These are phyloP conservation scores for Nomada hirtipes DNA, from an alignment of 2,888 invertebrate species.

Conservation along the genomic window DNA sequence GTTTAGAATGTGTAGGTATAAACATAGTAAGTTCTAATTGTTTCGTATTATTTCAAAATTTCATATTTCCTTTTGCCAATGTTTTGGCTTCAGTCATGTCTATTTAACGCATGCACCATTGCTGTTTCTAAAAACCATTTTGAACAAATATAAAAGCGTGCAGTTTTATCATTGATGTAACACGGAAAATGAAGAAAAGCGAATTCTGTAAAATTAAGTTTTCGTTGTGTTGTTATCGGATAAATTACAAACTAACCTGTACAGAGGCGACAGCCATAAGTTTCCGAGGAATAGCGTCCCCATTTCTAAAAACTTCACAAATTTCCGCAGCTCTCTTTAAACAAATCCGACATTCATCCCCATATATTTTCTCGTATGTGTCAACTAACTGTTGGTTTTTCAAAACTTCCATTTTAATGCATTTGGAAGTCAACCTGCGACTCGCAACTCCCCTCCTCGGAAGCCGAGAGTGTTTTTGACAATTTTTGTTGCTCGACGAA, in stretches of 20 bases:
- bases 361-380: conserved; percentile 48
- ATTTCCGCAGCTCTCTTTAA: conserved; percentile 71
- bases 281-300: conserved; percentile 73
- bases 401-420: conserved; percentile 71
- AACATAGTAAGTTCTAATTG: not conserved
- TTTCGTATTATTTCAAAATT: conserved; percentile 16
- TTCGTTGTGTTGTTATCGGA: conserved; percentile 14
- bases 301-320: conserved; percentile 74
- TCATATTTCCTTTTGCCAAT: conserved; percentile 22
- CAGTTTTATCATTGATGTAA: conserved; percentile 3
- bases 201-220: not conserved
- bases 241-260: conserved; percentile 76
- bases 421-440: conserved; percentile 41
- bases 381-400: conserved; percentile 59
- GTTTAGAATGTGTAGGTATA: not conserved
- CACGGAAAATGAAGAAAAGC: not conserved
- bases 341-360: conserved; percentile 76
- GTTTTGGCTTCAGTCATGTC: conserved; percentile 21
- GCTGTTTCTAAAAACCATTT: conserved; percentile 3
- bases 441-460: conserved; percentile 34
- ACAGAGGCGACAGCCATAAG: conserved; percentile 79
- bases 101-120: conserved; percentile 2
- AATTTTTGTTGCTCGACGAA: conserved; percentile 26
- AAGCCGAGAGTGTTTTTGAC: conserved; percentile 43
- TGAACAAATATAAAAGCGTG: not conserved